Evolutionary conservation across 2,888 invertebrate species (phyloP).

Genomic region (Amblyjoppa fuscipennis): DNA sequence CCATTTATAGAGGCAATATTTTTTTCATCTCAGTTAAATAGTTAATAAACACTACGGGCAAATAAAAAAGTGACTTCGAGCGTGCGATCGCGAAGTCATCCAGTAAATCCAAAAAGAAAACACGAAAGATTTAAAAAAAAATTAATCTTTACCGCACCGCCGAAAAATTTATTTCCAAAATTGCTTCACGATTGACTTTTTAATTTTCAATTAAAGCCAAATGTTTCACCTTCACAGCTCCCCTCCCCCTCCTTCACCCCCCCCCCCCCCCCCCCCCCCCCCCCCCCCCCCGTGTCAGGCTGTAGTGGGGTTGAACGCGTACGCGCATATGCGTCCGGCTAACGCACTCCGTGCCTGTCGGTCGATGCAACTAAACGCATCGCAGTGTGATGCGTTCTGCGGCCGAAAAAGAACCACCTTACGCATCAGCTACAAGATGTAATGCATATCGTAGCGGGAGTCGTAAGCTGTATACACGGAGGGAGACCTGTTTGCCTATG

Average conservation of each 20-base stretch:
- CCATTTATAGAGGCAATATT: too few relatives aligned
- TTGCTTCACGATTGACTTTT: too few relatives aligned
- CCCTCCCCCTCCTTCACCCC: too few relatives aligned
- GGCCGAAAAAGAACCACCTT: neutral
- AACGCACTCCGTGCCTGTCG: neutral
- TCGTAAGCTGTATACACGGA: neutral
- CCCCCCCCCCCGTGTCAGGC: neutral
- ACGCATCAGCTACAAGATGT: neutral
- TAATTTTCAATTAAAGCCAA: neutral
- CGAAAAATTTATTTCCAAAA: too few relatives aligned
- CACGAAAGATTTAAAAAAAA: too few relatives aligned
- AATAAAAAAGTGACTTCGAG: too few relatives aligned
- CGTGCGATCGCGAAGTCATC: too few relatives aligned
- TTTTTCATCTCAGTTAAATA: too few relatives aligned
- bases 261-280: neutral
- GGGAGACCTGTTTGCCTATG: neutral
- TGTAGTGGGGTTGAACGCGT: neutral
- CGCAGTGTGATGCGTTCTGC: neutral
- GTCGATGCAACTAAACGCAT: neutral
- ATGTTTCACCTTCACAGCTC: neutral
- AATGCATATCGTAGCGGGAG: neutral
- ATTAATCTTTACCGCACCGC: too few relatives aligned
- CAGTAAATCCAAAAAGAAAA: too few relatives aligned
- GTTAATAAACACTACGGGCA: too few relatives aligned
- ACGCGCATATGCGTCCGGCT: neutral